Conservation (phyloP, 1,140 invertebrate genomes). For the Drosophila obscura region DNA sequence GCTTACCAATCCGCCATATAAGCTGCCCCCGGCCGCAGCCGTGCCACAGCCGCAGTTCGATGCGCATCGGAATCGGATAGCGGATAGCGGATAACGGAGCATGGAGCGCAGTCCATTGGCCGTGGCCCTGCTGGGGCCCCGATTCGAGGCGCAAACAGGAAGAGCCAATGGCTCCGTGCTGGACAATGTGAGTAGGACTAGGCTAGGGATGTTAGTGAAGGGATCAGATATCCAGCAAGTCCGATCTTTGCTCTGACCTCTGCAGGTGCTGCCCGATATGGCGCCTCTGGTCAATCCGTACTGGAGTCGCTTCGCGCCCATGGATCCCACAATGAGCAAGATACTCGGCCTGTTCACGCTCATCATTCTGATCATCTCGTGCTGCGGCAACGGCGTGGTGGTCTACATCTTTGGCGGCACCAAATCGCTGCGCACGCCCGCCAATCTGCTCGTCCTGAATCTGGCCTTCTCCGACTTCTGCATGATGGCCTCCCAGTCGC, state of each 20-base stretch:
- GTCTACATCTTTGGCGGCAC: constrained; percentile 87
- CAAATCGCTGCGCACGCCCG: constrained; percentile 85
- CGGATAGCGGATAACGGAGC: constrained; percentile 22
- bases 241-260: background rate
- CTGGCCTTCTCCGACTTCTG: constrained; percentile 89
- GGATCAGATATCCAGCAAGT: no score
- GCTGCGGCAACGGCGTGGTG: constrained; percentile 87
- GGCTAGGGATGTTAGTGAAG: no score
- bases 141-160: constrained; percentile 54
- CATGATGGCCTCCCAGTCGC: constrained; percentile 94
- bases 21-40: background rate
- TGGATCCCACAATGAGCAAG: constrained; percentile 89
- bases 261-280: constrained; percentile 86
- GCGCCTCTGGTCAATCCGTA: constrained; percentile 88
- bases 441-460: constrained; percentile 86
- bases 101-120: constrained; percentile 56
- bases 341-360: constrained; percentile 71
- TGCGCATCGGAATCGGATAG: constrained; percentile 23
- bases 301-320: constrained; percentile 91
- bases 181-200: constrained; percentile 57
- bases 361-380: constrained; percentile 77
- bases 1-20: constrained; percentile 57
- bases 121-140: constrained; percentile 45
- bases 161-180: constrained; percentile 63
- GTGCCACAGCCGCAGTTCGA: constrained; percentile 33